Conservation (phyloP, 2,797 vertebrate species). For the Chelon auratus region DNA sequence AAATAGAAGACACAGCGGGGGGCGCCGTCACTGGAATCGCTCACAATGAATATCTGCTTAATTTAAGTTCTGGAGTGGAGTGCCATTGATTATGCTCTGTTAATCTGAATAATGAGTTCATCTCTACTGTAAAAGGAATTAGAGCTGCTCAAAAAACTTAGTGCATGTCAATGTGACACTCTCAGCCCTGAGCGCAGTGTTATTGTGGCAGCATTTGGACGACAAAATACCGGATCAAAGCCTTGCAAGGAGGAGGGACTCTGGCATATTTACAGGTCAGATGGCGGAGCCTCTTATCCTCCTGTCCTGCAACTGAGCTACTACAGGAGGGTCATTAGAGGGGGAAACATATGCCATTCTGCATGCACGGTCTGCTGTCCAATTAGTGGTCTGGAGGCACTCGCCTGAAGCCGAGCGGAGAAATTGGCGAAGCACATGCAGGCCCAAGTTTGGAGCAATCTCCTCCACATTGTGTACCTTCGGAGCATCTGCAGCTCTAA, state of each 20-base stretch:
- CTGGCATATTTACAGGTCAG: constrained; percentile 71
- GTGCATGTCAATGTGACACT: background rate
- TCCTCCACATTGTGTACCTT: constrained; percentile 45
- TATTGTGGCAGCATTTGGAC: constrained; percentile 47
- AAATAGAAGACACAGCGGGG: constrained; percentile 52
- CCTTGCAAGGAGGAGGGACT: constrained; percentile 46
- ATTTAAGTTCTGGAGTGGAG: constrained; percentile 38
- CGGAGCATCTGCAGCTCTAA: constrained; percentile 28
- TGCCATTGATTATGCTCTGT: constrained; percentile 21
- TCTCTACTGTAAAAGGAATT: background rate
- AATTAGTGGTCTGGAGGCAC: constrained; percentile 74
- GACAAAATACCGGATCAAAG: constrained; percentile 79
- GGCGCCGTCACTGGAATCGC: constrained; percentile 28
- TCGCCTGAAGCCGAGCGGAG: constrained; percentile 64
- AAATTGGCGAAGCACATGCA: constrained; percentile 33
- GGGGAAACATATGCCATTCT: constrained; percentile 77
- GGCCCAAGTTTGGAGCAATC: constrained; percentile 37
- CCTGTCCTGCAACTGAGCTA: constrained; percentile 49
- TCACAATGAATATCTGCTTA: constrained; percentile 34
- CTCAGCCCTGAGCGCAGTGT: background rate
- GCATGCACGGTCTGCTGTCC: constrained; percentile 67
- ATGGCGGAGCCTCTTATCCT: constrained; percentile 47
- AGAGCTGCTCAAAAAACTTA: background rate
- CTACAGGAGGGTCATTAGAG: constrained; percentile 77
- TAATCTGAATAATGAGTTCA: constrained; percentile 7